Percentiles rank a stretch among this genome's conserved stretches.
phyloP scores from a whole-genome alignment of 2,888 invertebrate genomes.

The Magallana nippona region DNA sequence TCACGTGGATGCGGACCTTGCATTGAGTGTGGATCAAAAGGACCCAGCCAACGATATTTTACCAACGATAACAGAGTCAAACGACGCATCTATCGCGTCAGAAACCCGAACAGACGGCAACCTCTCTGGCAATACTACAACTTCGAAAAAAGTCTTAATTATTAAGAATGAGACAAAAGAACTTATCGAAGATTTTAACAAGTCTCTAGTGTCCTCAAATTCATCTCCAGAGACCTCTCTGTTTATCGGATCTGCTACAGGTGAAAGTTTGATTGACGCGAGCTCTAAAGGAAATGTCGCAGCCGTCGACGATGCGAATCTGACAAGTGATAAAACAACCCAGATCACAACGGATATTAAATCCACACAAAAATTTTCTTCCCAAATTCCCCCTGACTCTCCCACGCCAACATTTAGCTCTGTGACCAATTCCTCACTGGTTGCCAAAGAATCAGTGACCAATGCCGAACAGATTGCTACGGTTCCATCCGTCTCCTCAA shows the following conservation, averaged over 20 bases:
- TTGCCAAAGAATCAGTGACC: slow-evolving; percentile 16
- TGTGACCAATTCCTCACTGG: slow-evolving; percentile 8
- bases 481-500: neutral
- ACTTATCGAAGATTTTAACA: neutral
- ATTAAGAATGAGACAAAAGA: neutral
- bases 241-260: neutral
- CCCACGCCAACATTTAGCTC: neutral
- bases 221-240: neutral
- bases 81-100: neutral
- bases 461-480: neutral
- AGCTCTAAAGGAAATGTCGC: neutral
- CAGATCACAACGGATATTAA: slow-evolving; percentile 10
- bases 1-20: neutral
- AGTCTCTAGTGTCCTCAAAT: neutral
- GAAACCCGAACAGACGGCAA: neutral
- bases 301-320: neutral
- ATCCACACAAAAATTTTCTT: neutral
- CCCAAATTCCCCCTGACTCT: slow-evolving; percentile 4
- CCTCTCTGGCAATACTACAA: neutral
- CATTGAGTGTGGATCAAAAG: neutral
- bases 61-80: neutral
- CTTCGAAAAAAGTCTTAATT: neutral
- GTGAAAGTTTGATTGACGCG: slow-evolving; percentile 1
- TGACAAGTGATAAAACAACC: neutral
- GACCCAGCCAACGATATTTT: neutral